These are phyloP conservation scores for Mormyrus iriodes DNA, from an alignment of 2,113 vertebrate genomes.

Conservation along the genomic window DNA sequence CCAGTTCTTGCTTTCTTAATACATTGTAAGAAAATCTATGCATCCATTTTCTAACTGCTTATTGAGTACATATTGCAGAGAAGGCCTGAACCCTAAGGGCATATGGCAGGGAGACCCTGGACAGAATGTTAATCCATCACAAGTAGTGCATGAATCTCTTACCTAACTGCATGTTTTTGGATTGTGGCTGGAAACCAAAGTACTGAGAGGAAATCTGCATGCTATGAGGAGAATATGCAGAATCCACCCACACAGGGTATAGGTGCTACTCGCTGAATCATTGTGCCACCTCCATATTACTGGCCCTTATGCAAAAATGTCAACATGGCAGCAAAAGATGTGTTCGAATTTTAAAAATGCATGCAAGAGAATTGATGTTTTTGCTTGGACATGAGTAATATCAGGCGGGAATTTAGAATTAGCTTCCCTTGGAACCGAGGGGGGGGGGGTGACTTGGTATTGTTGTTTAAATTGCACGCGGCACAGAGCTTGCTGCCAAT, in stretches of 20 bases:
- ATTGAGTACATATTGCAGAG: neutral
- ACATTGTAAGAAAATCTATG: neutral
- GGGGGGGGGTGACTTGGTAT: neutral
- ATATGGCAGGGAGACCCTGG: neutral
- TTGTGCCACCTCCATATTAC: neutral
- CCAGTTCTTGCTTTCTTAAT: neutral
- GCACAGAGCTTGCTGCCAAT: neutral
- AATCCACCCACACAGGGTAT: neutral
- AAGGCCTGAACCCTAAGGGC: neutral
- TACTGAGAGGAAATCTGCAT: neutral
- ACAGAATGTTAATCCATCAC: neutral
- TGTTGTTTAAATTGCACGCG: conserved; percentile 8
- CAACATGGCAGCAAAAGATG: neutral
- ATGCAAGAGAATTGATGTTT: neutral
- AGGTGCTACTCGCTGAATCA: neutral
- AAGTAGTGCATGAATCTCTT: neutral
- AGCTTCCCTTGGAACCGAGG: neutral
- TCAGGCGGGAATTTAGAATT: neutral
- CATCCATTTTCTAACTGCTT: neutral
- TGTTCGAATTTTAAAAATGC: neutral
- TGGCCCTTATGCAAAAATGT: neutral
- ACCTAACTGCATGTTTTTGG: neutral
- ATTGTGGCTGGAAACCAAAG: neutral
- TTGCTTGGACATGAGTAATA: neutral
- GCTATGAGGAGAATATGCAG: neutral